These are phyloP conservation scores for Limosa lapponica DNA, from an alignment of 2,797 vertebrate genomes.

Conservation along the genomic window DNA sequence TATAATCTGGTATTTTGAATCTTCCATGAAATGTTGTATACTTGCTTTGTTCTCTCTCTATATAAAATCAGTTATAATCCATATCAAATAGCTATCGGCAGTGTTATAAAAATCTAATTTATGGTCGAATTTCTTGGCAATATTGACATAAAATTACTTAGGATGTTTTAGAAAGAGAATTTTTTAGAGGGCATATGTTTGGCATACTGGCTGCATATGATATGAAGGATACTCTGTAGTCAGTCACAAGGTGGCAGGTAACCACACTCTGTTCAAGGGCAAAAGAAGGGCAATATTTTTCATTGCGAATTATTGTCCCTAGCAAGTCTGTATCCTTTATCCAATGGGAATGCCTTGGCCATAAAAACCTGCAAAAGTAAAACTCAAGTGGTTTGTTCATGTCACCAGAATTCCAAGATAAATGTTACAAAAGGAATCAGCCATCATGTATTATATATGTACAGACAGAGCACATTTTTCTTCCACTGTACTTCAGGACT, in stretches of 20 bases:
- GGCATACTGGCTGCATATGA: background rate
- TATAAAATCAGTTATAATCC: background rate
- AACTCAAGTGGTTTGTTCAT: background rate
- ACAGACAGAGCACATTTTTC: conserved; percentile 45
- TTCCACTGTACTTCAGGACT: background rate
- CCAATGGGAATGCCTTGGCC: background rate
- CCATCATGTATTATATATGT: conserved; percentile 13
- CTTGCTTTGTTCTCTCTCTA: background rate
- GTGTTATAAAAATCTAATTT: background rate
- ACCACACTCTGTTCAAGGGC: background rate
- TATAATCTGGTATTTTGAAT: background rate
- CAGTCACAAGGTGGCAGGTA: background rate
- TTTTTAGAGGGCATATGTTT: background rate
- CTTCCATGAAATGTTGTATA: background rate
- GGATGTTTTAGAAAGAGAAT: background rate
- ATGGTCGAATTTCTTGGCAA: background rate
- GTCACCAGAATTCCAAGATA: conserved; percentile 5
- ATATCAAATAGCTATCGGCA: background rate
- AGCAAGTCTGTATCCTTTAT: background rate
- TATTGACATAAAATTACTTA: background rate
- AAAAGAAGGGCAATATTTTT: background rate
- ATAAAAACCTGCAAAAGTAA: background rate
- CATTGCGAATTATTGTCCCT: background rate
- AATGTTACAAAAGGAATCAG: background rate
- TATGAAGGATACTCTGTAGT: background rate